phyloP scores from a whole-genome alignment of 2,888 invertebrate genomes.

The Perdita meconis region DNA sequence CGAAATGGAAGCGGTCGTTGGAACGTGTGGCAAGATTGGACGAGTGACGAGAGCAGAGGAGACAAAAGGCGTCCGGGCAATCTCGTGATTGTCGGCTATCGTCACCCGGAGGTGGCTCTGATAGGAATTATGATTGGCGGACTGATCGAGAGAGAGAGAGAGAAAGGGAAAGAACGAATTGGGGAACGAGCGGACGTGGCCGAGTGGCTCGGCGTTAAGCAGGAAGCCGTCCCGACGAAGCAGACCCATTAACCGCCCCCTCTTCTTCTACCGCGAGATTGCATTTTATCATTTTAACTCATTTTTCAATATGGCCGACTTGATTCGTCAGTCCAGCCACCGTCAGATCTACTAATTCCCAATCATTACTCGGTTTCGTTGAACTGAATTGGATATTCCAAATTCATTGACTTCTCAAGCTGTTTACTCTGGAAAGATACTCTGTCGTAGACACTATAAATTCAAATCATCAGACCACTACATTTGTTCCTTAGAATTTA shows the following conservation, averaged over 20 bases:
- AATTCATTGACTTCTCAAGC: background rate
- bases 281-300: conserved; percentile 82
- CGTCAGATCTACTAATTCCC: conserved; percentile 1
- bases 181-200: conserved; percentile 78
- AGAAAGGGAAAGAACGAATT: conserved; percentile 65
- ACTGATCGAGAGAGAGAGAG: conserved; percentile 72
- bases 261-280: conserved; percentile 76
- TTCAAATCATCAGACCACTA: background rate
- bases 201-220: conserved; percentile 84
- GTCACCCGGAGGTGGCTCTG: conserved; percentile 84
- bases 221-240: conserved; percentile 87
- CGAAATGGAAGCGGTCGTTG: conserved; percentile 35
- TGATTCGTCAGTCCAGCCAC: conserved; percentile 16
- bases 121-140: conserved; percentile 84
- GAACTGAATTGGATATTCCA: background rate
- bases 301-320: conserved; percentile 80
- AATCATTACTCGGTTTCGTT: background rate
- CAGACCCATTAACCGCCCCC: conserved; percentile 78
- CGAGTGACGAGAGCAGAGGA: conserved; percentile 62
- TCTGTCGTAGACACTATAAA: background rate
- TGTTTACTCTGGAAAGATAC: background rate
- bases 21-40: conserved; percentile 70
- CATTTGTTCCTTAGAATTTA: background rate
- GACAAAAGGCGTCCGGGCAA: conserved; percentile 76
- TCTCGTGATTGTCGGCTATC: conserved; percentile 80